Conservation (phyloP, 2,113 vertebrate species). For the Pelusios castaneus region DNA sequence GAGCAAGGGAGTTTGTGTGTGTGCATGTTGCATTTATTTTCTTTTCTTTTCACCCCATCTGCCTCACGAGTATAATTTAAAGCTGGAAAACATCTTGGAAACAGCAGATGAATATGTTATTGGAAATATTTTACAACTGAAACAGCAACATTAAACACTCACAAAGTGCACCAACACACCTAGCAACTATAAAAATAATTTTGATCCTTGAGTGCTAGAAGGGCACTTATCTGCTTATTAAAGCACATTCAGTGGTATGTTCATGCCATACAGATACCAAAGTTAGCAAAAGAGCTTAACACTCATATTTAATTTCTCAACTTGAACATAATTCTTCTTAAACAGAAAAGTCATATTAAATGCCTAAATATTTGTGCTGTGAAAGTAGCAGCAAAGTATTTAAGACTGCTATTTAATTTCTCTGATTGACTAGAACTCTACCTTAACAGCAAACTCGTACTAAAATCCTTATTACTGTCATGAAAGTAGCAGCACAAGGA, state of each 20-base stretch:
- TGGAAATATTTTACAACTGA: background rate
- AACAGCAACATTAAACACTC: background rate
- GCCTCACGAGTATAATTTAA: conserved; percentile 6
- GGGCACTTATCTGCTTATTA: background rate
- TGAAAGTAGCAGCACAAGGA: background rate
- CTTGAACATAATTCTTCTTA: background rate
- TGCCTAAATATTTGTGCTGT: background rate
- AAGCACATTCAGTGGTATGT: background rate
- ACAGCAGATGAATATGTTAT: background rate
- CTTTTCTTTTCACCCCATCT: conserved; percentile 1
- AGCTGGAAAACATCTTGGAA: background rate
- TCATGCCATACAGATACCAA: background rate
- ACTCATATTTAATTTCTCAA: background rate
- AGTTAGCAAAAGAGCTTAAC: background rate
- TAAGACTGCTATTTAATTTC: background rate
- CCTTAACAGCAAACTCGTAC: background rate
- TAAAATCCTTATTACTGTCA: background rate
- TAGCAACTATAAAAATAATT: conserved; percentile 28
- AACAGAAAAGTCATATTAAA: background rate
- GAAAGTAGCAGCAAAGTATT: background rate
- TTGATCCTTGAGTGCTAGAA: conserved; percentile 18
- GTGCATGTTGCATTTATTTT: background rate
- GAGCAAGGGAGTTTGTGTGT: too few relatives aligned
- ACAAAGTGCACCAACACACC: background rate
- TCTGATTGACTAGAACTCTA: background rate